A percentile compares a stretch with the other conserved stretches of the same genome.
Conservation (phyloP, 2,888 invertebrate genomes). For the Eupithecia subumbrata region DNA sequence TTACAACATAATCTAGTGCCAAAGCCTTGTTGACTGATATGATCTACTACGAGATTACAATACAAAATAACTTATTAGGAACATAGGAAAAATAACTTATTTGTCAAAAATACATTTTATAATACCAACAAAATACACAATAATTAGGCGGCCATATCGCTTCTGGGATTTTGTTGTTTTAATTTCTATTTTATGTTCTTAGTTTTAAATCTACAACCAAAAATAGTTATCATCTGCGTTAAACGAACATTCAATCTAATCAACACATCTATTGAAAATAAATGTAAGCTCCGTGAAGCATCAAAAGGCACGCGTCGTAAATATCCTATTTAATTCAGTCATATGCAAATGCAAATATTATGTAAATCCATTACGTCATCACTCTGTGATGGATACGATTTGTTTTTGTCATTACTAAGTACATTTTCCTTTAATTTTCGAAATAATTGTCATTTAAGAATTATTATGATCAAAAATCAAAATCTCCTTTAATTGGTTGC, state of each 20-base stretch:
- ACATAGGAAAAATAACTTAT: too few relatives aligned
- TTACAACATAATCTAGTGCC: too few relatives aligned
- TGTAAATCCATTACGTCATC: conserved; percentile 9
- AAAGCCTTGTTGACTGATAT: too few relatives aligned
- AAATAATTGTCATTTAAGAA: too few relatives aligned
- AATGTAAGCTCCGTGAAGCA: conserved; percentile 38
- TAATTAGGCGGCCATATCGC: neutral
- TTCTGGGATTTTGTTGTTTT: neutral
- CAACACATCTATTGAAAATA: conserved; percentile 7
- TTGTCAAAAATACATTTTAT: too few relatives aligned
- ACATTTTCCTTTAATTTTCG: neutral
- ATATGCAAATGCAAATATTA: neutral
- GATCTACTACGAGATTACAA: too few relatives aligned
- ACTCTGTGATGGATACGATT: neutral
- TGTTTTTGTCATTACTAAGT: neutral
- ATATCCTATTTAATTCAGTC: neutral
- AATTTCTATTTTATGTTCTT: neutral
- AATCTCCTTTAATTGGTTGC: too few relatives aligned
- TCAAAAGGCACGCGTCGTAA: neutral
- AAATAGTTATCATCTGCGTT: neutral
- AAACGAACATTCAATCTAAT: neutral
- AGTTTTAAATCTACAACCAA: neutral
- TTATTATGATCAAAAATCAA: too few relatives aligned
- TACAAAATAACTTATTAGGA: too few relatives aligned
- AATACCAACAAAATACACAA: too few relatives aligned